Evolutionary conservation across 2,113 vertebrate genomes (phyloP), one percentile per base, ranked within the genome.

Genomic region (human (Homo sapiens)): DNA sequence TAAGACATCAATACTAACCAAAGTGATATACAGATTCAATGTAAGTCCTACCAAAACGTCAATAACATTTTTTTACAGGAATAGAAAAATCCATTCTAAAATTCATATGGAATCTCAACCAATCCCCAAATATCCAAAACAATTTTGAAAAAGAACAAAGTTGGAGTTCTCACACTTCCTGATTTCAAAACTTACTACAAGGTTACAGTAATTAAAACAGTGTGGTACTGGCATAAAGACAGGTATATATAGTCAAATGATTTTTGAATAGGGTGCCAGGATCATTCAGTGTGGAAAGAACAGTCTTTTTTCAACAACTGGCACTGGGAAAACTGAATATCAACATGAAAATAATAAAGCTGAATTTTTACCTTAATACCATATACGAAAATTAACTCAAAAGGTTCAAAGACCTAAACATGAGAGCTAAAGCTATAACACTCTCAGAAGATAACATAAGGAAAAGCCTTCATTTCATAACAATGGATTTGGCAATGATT

Each of bases 31-130:
- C 3, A 89, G 59, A 57, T 73, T 92, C 43, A 94, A 43, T 88
- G 25, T 9, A 95, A n/a, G 93, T 22, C n/a, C 88, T 84, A 64
- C 61, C 61, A 30, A 64, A 64, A 64, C 30, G 27, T 64, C 61
- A 64, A 32, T 64, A 81, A 27, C 9, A 92, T 76, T 57, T 95
- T 40, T 92, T 73, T 97, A 30, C 35, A 95, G 48, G 84, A 90
- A 89, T 55, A 92, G 88, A 89, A 96, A 90, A 96, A 78, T 78
- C 79, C n/a, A 96, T 55, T 32, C 75, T 73, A 95, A 94, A 94
- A 94, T 73, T 94, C 45, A 68, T 25, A 95, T 86, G 73, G 14
- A 83, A 73, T 82, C 85, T 91, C 32, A 89, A 80, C 64, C 10
- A 17, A 93, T 66, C 6, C 64, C 68, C 32, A 57, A 84, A 84